These are phyloP conservation scores for Venustoraphidia nigricollis DNA, from an alignment of 2,888 invertebrate species.

Conservation along the genomic window DNA sequence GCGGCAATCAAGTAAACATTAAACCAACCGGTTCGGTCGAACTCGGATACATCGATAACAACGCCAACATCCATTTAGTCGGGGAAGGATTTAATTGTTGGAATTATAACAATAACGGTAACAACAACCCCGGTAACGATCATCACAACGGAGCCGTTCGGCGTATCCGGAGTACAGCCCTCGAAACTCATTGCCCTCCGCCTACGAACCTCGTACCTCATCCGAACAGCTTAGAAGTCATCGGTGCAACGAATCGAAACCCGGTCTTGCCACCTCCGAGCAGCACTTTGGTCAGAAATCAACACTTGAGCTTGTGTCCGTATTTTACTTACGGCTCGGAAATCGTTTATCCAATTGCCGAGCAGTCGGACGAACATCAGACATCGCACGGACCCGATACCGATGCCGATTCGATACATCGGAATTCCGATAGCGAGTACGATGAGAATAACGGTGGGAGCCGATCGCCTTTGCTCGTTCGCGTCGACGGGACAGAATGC, in stretches of 20 bases:
- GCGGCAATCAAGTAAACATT: conserved; percentile 31
- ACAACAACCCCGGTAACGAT: conserved; percentile 26
- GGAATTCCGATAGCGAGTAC: conserved; percentile 48
- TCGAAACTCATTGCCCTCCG: conserved; percentile 55
- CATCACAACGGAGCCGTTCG: conserved; percentile 33
- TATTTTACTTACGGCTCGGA: conserved; percentile 53
- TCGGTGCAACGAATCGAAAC: conserved; percentile 26
- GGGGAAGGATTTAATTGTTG: conserved; percentile 24
- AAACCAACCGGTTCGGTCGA: conserved; percentile 42
- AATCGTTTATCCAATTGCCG: conserved; percentile 70
- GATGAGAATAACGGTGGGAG: conserved; percentile 55
- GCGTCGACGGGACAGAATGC: conserved; percentile 26
- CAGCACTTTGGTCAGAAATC: conserved; percentile 50
- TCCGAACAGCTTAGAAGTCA: conserved; percentile 68
- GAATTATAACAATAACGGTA: conserved; percentile 17
- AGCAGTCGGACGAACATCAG: conserved; percentile 67
- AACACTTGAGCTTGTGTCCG: conserved; percentile 52
- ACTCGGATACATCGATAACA: conserved; percentile 31
- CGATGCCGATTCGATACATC: conserved; percentile 38
- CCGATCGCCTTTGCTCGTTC: conserved; percentile 49
- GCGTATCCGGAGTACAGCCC: conserved; percentile 52
- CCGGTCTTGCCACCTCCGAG: conserved; percentile 42
- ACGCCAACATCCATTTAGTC: conserved; percentile 24
- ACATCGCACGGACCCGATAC: conserved; percentile 46
- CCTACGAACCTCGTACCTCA: conserved; percentile 61